Percentiles rank a stretch among this genome's conserved stretches.
Conservation (phyloP, 2,113 vertebrate species). For the Rostratula benghalensis region DNA sequence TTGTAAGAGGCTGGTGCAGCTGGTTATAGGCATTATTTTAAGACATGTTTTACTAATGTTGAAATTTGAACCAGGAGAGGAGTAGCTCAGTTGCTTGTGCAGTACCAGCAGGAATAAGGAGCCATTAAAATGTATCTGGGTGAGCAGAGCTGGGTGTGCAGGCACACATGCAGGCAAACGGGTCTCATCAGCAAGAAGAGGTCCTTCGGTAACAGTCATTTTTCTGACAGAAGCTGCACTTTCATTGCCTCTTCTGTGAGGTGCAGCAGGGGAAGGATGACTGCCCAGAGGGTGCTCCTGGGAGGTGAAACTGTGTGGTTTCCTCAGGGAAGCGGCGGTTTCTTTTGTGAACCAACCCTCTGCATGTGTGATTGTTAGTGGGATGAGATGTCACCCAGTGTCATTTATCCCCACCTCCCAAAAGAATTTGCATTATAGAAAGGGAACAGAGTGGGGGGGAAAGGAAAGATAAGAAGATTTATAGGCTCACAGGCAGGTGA, state of each 20-base stretch:
- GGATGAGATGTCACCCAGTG: not conserved
- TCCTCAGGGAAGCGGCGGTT: not conserved
- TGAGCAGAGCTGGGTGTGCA: not conserved
- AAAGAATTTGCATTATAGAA: not conserved
- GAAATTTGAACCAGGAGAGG: not conserved
- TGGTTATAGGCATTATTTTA: not conserved
- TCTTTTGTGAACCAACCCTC: not conserved
- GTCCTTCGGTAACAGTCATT: not conserved
- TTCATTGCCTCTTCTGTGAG: rapidly evolving
- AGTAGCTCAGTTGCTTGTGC: not conserved
- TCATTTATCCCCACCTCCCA: not conserved
- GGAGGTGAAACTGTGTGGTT: not conserved
- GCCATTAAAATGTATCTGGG: constrained; percentile 14
- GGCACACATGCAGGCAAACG: not conserved
- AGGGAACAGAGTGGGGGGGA: not conserved
- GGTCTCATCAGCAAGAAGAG: not conserved
- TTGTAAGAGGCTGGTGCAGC: not conserved
- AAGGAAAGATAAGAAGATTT: not conserved
- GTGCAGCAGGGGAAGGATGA: not conserved
- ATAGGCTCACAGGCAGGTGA: not conserved
- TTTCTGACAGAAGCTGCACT: not conserved
- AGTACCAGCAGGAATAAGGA: not conserved
- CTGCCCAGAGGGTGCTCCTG: not conserved
- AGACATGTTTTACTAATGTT: not conserved
- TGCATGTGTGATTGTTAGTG: rapidly evolving